Evolutionary conservation across 2,888 invertebrate species (phyloP), one percentile per base, ranked within the genome.

Genomic region (Trissolcus brochymenae): DNA sequence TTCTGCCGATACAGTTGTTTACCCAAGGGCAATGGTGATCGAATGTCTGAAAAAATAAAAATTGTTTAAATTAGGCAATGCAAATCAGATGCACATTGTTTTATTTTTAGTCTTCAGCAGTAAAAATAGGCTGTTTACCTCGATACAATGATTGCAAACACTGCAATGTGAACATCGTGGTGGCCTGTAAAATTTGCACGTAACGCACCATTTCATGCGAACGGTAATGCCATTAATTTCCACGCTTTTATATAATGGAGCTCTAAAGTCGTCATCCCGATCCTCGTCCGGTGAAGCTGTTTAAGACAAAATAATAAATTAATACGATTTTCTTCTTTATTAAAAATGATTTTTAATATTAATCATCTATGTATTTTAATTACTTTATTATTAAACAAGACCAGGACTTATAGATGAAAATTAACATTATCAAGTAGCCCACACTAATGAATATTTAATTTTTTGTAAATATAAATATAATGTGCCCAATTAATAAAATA

Each of bases 171-270:
- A 98, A 90, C 99, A 98, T 87, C 99, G 92, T 80, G 99, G 99
- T 88, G 99, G 99, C 86, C 99, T 93, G 91, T 99, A 99, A 92
- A 99, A 99, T 91, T 98, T 98, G 91, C 99, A 99, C 2, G 99
- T 99, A 83, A 98, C 96, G 91, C 99, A 99, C 99, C 99, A 99
- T 91, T 99, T 99, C 99, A 99, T 99, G 79, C 99, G 94, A 78
- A 99, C 98, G 13, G 98, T 98, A 82, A 99, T 98, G 78, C 98
- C 98, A 91, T 98, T 97, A 83, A 99, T 98, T 90, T 99, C 98
- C 80, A 98, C 97, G 90, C 95, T 98, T 90, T 97, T 97, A 90
- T 98, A 99, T 77, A 99, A 91, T 9, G 97, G 97, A 77, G 98
- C 97, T 85, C 98, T 93, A 88, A 98, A 96, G 90, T 99, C 99